Base-by-base conservation (phyloP, 2,797 vertebrate species). In the Crax fasciolata region DNA sequence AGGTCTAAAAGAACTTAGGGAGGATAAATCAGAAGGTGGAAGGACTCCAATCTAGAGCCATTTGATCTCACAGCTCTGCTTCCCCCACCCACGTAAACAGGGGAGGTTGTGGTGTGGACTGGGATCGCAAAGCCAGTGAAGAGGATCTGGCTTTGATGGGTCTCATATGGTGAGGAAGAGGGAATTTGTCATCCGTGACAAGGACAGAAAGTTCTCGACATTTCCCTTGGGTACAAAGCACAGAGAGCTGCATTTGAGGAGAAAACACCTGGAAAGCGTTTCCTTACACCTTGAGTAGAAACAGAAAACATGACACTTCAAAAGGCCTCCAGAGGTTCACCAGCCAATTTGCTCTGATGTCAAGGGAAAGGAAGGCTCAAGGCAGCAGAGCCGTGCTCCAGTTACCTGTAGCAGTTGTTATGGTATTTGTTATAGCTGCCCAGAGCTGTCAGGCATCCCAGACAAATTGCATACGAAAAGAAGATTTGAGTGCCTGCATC, bases 401-500 rank as follows among this genome's bases (percentile, higher is more conserved):
- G 25, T 98, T 96, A 99, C 99, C 98, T 99, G 98, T 99, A 99
- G 96, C 99, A 99, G 97, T 99, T 98, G 97, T 99, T 99, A 97
- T 99, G 98, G 96, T 99, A 99, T 94, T 98, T 98, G 97, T 99
- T 99, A 97, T 99, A 99, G 98, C 99, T 99, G 77, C 99, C 99
- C 97, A 99, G 97, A 52, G 99, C 99, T 0, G 98, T 99, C 89
- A 99, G 98, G 7, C 98, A 98, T 66, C 99, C 99, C 39, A 99
- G 97, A 78, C 99, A 99, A 97, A 99, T 99, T 96, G 99, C 99
- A 6, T 99, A 99, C 3, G 99, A 99, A 97, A 99, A 99, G 97
- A 99, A 99, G 95, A 99, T 99, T 95, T 99, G 99, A 49, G 99
- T 99, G 44, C 99, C 99, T 7, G 99, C 99, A 58, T 99, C 99